These are phyloP conservation scores for Henricia sp. DNA, from an alignment of 53 echinoderm and acorn worm genomes.

Conservation along the genomic window DNA sequence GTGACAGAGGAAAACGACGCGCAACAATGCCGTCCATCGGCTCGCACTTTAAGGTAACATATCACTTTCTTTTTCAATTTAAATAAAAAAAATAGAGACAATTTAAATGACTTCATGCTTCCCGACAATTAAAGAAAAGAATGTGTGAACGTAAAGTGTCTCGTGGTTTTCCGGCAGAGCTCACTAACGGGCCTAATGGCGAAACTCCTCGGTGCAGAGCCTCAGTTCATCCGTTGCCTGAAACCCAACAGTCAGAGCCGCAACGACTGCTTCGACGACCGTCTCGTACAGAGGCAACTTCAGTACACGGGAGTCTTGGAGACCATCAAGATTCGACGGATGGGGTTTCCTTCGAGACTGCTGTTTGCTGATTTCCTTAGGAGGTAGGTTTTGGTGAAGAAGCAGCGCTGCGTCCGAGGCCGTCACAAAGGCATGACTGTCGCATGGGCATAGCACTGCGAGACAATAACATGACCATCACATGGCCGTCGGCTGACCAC, in stretches of 20 bases:
- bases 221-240: constrained; percentile 94
- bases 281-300: constrained; percentile 79
- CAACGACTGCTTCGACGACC: constrained; percentile 74
- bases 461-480: no score
- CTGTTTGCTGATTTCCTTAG: constrained; percentile 81
- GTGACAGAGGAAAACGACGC: constrained; percentile 15
- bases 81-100: no score
- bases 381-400: no score
- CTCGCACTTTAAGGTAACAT: constrained; percentile 38
- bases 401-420: no score
- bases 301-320: constrained; percentile 93
- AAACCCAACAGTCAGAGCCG: constrained; percentile 84
- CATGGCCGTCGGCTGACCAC: no score
- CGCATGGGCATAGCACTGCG: no score
- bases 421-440: no score
- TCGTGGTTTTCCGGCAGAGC: constrained; percentile 40
- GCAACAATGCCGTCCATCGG: constrained; percentile 39
- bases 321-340: constrained; percentile 85
- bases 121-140: no score
- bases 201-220: constrained; percentile 86
- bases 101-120: no score
- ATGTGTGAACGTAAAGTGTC: no score
- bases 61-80: no score
- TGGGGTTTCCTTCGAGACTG: constrained; percentile 81
- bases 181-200: constrained; percentile 93